Percentiles rank a stretch among this genome's conserved stretches.
Evolutionary conservation across 2,113 vertebrate species (phyloP).

Genomic region (Lipophrys pholis): DNA sequence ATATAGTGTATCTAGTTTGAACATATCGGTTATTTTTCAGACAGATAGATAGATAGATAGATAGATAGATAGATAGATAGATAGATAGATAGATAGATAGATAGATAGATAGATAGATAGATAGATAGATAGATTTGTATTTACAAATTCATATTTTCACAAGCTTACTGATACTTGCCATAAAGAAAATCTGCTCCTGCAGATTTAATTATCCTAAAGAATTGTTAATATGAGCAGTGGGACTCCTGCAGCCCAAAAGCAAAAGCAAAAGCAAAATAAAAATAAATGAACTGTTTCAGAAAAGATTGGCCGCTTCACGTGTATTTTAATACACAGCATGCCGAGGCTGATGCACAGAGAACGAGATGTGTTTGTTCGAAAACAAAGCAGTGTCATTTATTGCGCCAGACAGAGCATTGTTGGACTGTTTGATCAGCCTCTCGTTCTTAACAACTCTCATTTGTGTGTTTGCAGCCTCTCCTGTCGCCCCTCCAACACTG

Average conservation of each 20-base stretch:
- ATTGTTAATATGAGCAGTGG: not conserved
- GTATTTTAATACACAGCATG: slow-evolving; percentile 1
- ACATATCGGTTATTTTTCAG: too few species aligned
- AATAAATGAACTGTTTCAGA: not conserved
- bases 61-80: too few species aligned
- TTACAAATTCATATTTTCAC: too few species aligned
- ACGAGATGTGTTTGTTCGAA: slow-evolving; percentile 3
- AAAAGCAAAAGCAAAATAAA: not conserved
- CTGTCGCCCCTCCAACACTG: not conserved
- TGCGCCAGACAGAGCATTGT: slow-evolving; percentile 3
- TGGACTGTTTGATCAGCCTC: slow-evolving; percentile 24
- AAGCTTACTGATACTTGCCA: too few species aligned
- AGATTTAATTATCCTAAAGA: not conserved
- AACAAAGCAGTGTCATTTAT: not conserved
- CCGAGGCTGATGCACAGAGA: not conserved
- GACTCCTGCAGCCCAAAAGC: not conserved
- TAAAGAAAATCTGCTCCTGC: not conserved
- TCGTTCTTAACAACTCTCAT: slow-evolving; percentile 15
- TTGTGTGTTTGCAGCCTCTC: slow-evolving; percentile 1
- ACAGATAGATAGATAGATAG: too few species aligned
- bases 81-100: not conserved
- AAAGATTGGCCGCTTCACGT: not conserved
- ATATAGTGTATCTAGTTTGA: too few species aligned
- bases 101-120: too few species aligned
- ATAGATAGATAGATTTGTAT: too few species aligned